Evolutionary conservation across 2,113 vertebrate genomes (phyloP).

Genomic region (Chamaetylas fuelleborni): DNA sequence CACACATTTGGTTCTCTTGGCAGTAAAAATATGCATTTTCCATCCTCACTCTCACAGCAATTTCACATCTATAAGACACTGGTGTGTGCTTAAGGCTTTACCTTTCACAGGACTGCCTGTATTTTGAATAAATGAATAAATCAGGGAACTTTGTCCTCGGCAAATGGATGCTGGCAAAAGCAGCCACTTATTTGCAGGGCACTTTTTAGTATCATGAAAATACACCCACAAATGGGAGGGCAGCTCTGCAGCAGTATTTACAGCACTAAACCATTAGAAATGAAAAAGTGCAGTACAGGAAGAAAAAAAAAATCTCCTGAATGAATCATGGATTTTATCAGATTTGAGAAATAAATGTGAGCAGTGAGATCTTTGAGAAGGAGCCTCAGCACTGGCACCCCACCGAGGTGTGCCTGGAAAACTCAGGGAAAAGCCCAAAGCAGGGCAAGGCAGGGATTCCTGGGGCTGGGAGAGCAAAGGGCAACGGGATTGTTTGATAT

Average conservation of each 20-base stretch:
- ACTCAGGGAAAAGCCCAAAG: too few relatives aligned
- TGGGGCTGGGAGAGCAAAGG: background rate
- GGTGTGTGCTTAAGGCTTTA: background rate
- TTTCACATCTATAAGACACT: background rate
- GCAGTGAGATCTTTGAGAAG: rapidly evolving
- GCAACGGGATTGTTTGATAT: too few relatives aligned
- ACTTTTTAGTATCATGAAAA: background rate
- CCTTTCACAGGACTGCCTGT: background rate
- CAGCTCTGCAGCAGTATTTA: background rate
- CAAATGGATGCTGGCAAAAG: background rate
- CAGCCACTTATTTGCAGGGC: background rate
- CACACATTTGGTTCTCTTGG: background rate
- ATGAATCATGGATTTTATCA: rapidly evolving
- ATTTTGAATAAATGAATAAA: background rate
- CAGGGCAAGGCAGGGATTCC: too few relatives aligned
- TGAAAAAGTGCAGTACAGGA: rapidly evolving
- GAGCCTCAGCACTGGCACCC: background rate
- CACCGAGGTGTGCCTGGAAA: rapidly evolving
- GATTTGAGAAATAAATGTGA: background rate
- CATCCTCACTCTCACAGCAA: background rate
- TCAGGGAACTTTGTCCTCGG: background rate
- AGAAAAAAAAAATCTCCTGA: background rate
- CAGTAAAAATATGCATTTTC: background rate
- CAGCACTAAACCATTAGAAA: background rate
- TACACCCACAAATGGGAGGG: rapidly evolving